These are phyloP conservation scores for Popillia japonica DNA, from an alignment of 1,140 invertebrate species.

Conservation along the genomic window DNA sequence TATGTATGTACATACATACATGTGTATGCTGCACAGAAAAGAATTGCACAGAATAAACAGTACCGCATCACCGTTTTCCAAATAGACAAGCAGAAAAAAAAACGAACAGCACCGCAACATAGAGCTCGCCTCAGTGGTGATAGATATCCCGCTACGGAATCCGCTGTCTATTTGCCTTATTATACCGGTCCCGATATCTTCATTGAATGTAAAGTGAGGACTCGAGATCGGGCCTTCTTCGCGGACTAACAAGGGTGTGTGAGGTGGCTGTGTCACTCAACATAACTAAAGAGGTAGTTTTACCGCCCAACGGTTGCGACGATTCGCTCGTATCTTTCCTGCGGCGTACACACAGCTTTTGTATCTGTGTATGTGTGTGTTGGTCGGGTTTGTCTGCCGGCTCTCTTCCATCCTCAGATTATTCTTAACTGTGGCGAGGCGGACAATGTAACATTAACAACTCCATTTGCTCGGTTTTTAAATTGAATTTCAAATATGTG, in stretches of 20 bases:
- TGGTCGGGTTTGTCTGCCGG: too few species aligned
- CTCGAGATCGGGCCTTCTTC: slow-evolving; percentile 32
- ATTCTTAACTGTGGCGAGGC: too few species aligned
- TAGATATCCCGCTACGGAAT: slow-evolving; percentile 30
- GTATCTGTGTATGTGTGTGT: too few species aligned
- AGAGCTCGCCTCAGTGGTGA: slow-evolving; percentile 20
- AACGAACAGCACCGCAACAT: not conserved
- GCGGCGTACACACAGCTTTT: not conserved
- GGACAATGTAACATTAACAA: slow-evolving; percentile 37
- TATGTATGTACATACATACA: too few species aligned
- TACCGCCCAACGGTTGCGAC: slow-evolving; percentile 33
- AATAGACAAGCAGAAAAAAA: slow-evolving; percentile 29
- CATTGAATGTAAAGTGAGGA: slow-evolving; percentile 37
- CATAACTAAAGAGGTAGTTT: slow-evolving; percentile 37
- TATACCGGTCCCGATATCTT: slow-evolving; percentile 35
- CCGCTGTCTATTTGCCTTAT: slow-evolving; percentile 36
- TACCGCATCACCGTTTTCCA: slow-evolving; percentile 7
- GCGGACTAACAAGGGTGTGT: slow-evolving; percentile 38
- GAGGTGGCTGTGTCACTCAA: slow-evolving; percentile 38
- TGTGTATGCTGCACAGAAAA: too few species aligned
- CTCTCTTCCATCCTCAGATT: too few species aligned
- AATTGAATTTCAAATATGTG: slow-evolving; percentile 38
- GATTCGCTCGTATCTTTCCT: slow-evolving; percentile 6
- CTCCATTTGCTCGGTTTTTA: slow-evolving; percentile 38
- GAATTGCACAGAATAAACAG: not conserved